Percentiles rank a stretch among this genome's conserved stretches.
Evolutionary conservation across 2,888 invertebrate genomes (phyloP).

Genomic region (Adineta ricciae): DNA sequence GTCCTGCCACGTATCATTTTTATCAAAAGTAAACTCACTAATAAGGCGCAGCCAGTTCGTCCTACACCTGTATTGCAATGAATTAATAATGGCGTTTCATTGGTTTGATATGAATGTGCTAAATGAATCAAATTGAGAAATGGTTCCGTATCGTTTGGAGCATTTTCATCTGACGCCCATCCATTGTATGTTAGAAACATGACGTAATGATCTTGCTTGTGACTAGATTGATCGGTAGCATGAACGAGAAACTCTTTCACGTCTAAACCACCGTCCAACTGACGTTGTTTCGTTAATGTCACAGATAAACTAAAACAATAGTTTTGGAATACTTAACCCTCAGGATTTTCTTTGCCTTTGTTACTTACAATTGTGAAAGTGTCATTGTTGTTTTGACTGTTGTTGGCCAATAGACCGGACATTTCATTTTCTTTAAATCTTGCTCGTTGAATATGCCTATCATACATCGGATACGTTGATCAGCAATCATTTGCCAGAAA

Average conservation of each 20-base stretch:
- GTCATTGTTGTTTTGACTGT: neutral
- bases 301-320: neutral
- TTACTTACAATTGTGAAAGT: neutral
- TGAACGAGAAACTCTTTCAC: neutral
- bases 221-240: neutral
- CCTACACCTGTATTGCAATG: slow-evolving; percentile 72
- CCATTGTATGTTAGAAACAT: neutral
- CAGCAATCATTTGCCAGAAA: slow-evolving; percentile 11
- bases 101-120: slow-evolving; percentile 11
- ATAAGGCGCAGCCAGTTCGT: slow-evolving; percentile 93
- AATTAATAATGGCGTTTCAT: slow-evolving; percentile 5
- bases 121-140: neutral
- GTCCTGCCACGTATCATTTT: slow-evolving; percentile 39
- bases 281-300: neutral
- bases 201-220: neutral
- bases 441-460: neutral
- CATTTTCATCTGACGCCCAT: neutral
- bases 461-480: neutral
- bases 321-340: too few relatives aligned
- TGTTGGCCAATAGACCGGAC: neutral
- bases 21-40: slow-evolving; percentile 64
- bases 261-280: neutral
- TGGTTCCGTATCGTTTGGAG: neutral
- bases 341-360: neutral
- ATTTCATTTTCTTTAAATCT: slow-evolving; percentile 20